These are phyloP conservation scores for Popillia japonica DNA, from an alignment of 1,140 invertebrate genomes.

Conservation along the genomic window DNA sequence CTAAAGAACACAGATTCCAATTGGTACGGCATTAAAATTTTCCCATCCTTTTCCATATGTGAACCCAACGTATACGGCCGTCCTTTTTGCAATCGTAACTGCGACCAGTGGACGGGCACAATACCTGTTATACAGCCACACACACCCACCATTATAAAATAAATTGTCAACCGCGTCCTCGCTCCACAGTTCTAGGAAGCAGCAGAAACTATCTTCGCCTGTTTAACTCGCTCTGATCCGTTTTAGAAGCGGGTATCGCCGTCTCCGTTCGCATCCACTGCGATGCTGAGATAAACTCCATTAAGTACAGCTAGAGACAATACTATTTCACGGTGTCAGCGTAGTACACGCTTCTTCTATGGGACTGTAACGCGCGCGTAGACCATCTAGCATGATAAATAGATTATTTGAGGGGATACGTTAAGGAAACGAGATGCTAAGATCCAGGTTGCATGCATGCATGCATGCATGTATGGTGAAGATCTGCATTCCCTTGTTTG, in stretches of 20 bases:
- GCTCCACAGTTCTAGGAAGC: constrained; percentile 59
- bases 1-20: constrained; percentile 56
- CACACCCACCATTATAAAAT: constrained; percentile 62
- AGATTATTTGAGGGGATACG: constrained; percentile 34
- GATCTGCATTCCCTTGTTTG: not conserved
- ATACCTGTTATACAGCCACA: not conserved
- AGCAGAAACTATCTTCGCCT: constrained; percentile 39
- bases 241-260: constrained; percentile 44
- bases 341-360: constrained; percentile 41
- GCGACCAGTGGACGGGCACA: constrained; percentile 22
- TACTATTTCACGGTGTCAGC: constrained; percentile 61
- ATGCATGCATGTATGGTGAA: not conserved
- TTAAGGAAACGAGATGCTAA: not conserved
- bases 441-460: not conserved
- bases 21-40: constrained; percentile 53
- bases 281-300: constrained; percentile 60
- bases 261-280: constrained; percentile 38
- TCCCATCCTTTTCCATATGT: constrained; percentile 44
- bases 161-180: constrained; percentile 59
- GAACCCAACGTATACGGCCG: not conserved
- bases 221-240: not conserved
- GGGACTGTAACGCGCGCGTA: constrained; percentile 24
- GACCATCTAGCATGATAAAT: constrained; percentile 37
- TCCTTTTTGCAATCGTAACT: constrained; percentile 37
- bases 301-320: constrained; percentile 61